Evolutionary conservation across 2,797 vertebrate genomes (phyloP).

Genomic region (Crocidura indochinensis): DNA sequence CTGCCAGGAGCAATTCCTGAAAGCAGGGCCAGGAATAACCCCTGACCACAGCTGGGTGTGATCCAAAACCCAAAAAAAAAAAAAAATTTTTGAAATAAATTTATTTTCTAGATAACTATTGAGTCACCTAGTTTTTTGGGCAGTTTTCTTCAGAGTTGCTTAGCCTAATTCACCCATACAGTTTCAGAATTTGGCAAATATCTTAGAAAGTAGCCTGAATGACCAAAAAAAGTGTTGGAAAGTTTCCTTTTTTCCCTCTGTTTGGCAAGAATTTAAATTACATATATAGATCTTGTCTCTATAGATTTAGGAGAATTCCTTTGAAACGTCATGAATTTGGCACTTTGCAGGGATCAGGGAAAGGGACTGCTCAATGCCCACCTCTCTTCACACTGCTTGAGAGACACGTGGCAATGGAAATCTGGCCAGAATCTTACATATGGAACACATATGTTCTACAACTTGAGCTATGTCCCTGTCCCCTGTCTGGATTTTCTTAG

Average conservation of each 20-base stretch:
- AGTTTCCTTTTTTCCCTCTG: slow-evolving; percentile 13
- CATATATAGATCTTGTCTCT: neutral
- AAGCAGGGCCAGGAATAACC: too few species aligned
- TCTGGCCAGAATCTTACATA: too few species aligned
- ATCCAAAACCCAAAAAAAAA: too few species aligned
- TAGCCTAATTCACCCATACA: neutral
- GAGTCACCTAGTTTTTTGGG: neutral
- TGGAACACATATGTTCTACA: too few species aligned
- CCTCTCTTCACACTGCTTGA: too few species aligned
- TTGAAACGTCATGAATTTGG: neutral
- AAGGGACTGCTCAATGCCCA: too few species aligned
- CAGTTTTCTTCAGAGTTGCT: neutral
- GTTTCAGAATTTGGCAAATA: slow-evolving; percentile 13
- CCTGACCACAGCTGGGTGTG: too few species aligned
- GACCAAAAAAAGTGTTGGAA: slow-evolving; percentile 11
- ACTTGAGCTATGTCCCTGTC: too few species aligned
- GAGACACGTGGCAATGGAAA: too few species aligned
- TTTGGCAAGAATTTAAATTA: neutral
- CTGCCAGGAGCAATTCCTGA: too few species aligned
- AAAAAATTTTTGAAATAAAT: too few species aligned
- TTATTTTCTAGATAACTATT: neutral
- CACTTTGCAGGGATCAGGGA: neutral
- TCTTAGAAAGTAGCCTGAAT: neutral
- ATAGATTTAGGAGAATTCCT: neutral
- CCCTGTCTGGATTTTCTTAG: too few species aligned